These are phyloP conservation scores for Salvator merianae DNA, from an alignment of 2,113 vertebrate genomes.

Conservation along the genomic window DNA sequence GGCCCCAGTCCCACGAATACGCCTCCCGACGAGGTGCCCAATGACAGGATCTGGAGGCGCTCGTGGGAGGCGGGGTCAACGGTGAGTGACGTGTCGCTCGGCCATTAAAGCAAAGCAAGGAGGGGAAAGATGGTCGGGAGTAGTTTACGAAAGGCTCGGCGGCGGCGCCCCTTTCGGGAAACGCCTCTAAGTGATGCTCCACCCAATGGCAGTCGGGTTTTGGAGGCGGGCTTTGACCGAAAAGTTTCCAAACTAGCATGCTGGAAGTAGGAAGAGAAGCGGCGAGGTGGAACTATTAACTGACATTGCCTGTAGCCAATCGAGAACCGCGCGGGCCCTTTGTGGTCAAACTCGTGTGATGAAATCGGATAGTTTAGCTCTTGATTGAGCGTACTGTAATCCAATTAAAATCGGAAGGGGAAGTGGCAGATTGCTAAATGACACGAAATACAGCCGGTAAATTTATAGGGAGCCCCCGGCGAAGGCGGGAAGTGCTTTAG, in stretches of 20 bases:
- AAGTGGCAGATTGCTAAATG: background rate
- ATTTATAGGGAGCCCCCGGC: accelerated
- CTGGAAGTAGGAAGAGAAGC: background rate
- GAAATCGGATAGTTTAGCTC: slow-evolving; percentile 21
- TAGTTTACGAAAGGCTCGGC: slow-evolving; percentile 60
- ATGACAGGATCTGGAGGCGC: background rate
- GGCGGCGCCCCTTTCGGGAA: slow-evolving; percentile 27
- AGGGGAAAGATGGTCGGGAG: slow-evolving; percentile 34
- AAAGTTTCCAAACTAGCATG: no score
- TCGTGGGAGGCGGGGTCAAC: background rate
- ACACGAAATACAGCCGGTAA: background rate
- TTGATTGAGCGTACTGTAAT: background rate
- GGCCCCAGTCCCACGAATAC: slow-evolving; percentile 16
- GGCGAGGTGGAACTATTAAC: background rate
- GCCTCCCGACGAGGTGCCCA: background rate
- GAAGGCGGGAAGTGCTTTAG: background rate
- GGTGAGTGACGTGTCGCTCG: background rate
- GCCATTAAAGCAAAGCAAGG: background rate
- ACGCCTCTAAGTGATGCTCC: slow-evolving; percentile 60
- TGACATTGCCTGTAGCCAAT: slow-evolving; percentile 44
- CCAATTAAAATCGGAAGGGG: slow-evolving; percentile 62
- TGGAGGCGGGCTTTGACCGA: slow-evolving; percentile 30
- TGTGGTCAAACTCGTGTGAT: slow-evolving; percentile 46
- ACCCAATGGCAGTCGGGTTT: slow-evolving; percentile 67
- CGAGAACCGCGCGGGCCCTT: slow-evolving; percentile 45